A percentile compares a stretch with the other conserved stretches of the same genome.
These are phyloP conservation scores for Carterocephalus palaemon DNA, from an alignment of 2,888 invertebrate genomes.

Conservation along the genomic window DNA sequence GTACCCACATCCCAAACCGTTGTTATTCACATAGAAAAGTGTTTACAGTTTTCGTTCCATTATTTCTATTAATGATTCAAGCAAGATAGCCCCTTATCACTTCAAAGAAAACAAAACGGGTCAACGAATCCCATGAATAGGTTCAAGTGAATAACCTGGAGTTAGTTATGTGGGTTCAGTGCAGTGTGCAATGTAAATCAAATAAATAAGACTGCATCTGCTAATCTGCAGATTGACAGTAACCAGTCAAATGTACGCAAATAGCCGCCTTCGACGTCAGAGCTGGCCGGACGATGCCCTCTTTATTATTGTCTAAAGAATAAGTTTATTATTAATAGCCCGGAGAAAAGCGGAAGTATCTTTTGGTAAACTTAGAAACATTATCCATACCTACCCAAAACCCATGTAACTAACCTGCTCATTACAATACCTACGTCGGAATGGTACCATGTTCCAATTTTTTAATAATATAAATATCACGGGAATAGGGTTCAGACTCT, in stretches of 20 bases:
- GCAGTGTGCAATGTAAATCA: constrained; percentile 39
- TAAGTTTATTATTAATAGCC: too few relatives aligned
- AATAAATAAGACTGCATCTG: constrained; percentile 44
- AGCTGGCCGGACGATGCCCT: constrained; percentile 53
- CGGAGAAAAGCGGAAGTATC: too few relatives aligned
- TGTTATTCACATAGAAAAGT: too few relatives aligned
- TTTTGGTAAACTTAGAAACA: too few relatives aligned
- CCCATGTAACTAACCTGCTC: too few relatives aligned
- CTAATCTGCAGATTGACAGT: constrained; percentile 60
- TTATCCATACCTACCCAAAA: too few relatives aligned
- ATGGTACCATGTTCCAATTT: too few relatives aligned
- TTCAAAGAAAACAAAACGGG: constrained; percentile 32
- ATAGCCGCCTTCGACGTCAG: constrained; percentile 60
- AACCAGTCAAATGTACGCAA: constrained; percentile 56
- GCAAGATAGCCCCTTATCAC: neutral
- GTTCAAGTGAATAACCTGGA: constrained; percentile 31
- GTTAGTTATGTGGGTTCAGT: constrained; percentile 34
- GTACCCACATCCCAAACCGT: neutral
- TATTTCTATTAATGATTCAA: neutral
- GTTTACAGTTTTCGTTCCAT: too few relatives aligned
- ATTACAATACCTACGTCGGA: too few relatives aligned
- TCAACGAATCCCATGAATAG: constrained; percentile 38
- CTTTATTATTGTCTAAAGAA: constrained; percentile 36
- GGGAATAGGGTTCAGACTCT: too few relatives aligned
- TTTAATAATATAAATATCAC: too few relatives aligned